Evolutionary conservation across 2,797 vertebrate species (phyloP).

Genomic region (Sebastes diaconus): DNA sequence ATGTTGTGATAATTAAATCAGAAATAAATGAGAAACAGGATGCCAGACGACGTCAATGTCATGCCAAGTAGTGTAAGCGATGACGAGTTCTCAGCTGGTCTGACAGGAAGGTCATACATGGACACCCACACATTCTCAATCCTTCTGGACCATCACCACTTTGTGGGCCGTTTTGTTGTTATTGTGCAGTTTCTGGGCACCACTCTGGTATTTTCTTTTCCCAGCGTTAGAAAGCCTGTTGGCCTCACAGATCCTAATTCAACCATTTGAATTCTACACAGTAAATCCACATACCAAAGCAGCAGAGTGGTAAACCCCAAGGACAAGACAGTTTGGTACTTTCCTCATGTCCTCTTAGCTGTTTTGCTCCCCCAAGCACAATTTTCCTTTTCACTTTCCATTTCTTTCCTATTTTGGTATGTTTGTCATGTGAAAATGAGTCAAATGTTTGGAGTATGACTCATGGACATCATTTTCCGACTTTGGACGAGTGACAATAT

Average conservation of each 20-base stretch:
- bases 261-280: conserved; percentile 1
- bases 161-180: conserved; percentile 4
- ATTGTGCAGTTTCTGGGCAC: conserved; percentile 28
- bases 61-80: background rate
- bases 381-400: background rate
- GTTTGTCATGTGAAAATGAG: background rate
- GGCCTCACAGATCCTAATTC: background rate
- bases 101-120: background rate
- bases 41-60: background rate
- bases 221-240: background rate
- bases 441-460: background rate
- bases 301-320: background rate
- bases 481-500: background rate
- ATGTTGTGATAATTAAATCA: background rate
- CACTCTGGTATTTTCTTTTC: conserved; percentile 8
- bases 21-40: background rate
- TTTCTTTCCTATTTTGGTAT: background rate
- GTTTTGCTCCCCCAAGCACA: background rate
- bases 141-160: conserved; percentile 2
- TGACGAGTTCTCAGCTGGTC: background rate
- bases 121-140: conserved; percentile 6
- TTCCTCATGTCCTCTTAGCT: background rate
- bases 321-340: background rate
- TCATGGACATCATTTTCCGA: background rate
- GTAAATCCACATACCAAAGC: background rate